A percentile compares a stretch with the other conserved stretches of the same genome.
These are phyloP conservation scores for Urechis unicinctus DNA, from an alignment of 2,888 invertebrate genomes.

Conservation along the genomic window DNA sequence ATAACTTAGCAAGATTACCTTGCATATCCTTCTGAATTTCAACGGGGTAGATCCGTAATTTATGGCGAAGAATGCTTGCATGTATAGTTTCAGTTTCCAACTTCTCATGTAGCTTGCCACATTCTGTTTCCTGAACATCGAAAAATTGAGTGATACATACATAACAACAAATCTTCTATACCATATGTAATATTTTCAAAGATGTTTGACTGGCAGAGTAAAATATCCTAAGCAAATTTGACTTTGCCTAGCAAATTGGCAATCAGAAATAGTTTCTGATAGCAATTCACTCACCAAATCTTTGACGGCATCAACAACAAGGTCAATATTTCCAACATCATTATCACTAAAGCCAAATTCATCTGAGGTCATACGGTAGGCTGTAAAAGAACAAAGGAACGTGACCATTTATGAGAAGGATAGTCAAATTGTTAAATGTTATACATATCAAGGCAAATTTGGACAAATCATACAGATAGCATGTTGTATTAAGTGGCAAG, in stretches of 20 bases:
- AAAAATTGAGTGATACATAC: no score
- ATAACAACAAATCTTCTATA: no score
- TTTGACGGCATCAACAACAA: conserved; percentile 36
- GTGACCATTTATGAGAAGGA: no score
- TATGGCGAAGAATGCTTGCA: conserved; percentile 43
- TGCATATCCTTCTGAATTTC: conserved; percentile 41
- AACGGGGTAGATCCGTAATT: conserved; percentile 37
- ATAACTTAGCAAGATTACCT: conserved; percentile 27
- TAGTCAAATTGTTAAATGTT: no score
- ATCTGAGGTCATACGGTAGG: conserved; percentile 18
- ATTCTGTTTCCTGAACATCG: conserved; percentile 18
- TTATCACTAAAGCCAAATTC: conserved; percentile 37
- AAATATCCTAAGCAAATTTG: no score
- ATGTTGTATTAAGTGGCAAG: no score
- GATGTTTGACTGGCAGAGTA: no score
- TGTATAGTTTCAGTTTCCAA: conserved; percentile 47
- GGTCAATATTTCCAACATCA: conserved; percentile 41
- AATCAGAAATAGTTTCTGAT: no score
- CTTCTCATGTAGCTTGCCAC: conserved; percentile 34
- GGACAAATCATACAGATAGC: no score
- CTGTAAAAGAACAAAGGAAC: neutral
- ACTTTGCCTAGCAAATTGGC: no score
- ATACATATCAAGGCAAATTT: no score
- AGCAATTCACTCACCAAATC: conserved; percentile 33
- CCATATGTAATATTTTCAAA: no score